Base-by-base conservation (phyloP, 2,797 vertebrate species). In the Orientallactaga sibirica region DNA sequence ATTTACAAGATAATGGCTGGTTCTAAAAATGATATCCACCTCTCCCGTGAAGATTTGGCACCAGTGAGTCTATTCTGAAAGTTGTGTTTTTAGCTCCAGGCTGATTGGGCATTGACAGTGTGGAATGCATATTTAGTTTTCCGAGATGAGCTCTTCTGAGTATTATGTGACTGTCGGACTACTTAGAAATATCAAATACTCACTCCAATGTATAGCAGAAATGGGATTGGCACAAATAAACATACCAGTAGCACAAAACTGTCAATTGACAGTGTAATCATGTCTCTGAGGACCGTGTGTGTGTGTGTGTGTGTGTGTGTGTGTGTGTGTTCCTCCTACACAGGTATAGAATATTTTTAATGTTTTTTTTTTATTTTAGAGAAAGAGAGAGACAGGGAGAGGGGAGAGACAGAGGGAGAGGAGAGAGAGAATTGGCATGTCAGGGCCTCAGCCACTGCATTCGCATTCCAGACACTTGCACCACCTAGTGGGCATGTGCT, bases 271-370 rank as follows among this genome's bases (percentile, higher is more conserved):
- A 12, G 3, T 8, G 3, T 29, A 71, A 11, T 62, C 1, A 0
- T 14, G 66, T 37, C 66, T 33, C 87, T 64, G 82, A 83, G 86
- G 71, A 41, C n/a, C 1, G 0, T 4, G 7, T 67, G 37, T 66
- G 25, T 24, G 9, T 3, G 0, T 14, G n/a, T 1, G 33, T 37
- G 33, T 37, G 33, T 37, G n/a, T 1, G 0, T 4, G 7, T 67
- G 37, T 66, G 25, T 24, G 9, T 3, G 0, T 14, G n/a, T 1
- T 37, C 24, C 10, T 70, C n/a, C 82, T 55, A 0, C 3, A 29
- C 7, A 86, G 66, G 15, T 27, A 6, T 5, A 25, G 22, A 0
- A 7, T 19, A 55, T 78, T 61, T 48, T 48, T 48, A 48, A 48
- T 48, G 5, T 5, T 48, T 48, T 48, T 48, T 48, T 48, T 48